A percentile compares a stretch with the other conserved stretches of the same genome.
Evolutionary conservation across 2,113 vertebrate genomes (phyloP).

Genomic region (Cyphomyrus plagiostoma): DNA sequence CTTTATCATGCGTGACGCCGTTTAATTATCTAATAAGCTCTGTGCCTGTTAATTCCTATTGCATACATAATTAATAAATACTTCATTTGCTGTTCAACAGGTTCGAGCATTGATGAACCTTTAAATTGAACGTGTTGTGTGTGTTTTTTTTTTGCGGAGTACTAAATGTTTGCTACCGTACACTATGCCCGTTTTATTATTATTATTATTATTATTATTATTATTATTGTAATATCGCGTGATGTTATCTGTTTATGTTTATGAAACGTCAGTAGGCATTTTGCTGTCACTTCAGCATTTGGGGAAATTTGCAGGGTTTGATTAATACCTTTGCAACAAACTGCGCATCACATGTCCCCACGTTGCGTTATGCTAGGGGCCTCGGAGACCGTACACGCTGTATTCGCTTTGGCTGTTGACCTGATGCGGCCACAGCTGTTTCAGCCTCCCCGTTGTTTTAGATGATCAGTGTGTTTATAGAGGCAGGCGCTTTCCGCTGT

Average conservation of each 20-base stretch:
- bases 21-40: slow-evolving; percentile 17
- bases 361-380: slow-evolving; percentile 6
- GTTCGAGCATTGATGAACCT: not conserved
- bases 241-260: not conserved
- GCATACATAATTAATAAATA: not conserved
- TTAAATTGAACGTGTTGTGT: not conserved
- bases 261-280: not conserved
- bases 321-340: slow-evolving; percentile 22
- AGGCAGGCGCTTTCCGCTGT: slow-evolving; percentile 7
- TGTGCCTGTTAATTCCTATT: not conserved
- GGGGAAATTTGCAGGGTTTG: not conserved
- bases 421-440: slow-evolving; percentile 12
- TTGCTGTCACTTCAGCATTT: not conserved
- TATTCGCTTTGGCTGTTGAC: slow-evolving; percentile 16
- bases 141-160: not conserved
- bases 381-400: not conserved
- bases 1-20: slow-evolving; percentile 19
- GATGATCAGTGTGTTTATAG: not conserved
- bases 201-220: not conserved
- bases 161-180: not conserved
- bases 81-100: slow-evolving; percentile 9
- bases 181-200: not conserved
- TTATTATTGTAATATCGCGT: not conserved
- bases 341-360: slow-evolving; percentile 14
- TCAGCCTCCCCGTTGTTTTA: slow-evolving; percentile 3